These are phyloP conservation scores for Xenus cinereus DNA, from an alignment of 2,113 vertebrate species.

Conservation along the genomic window DNA sequence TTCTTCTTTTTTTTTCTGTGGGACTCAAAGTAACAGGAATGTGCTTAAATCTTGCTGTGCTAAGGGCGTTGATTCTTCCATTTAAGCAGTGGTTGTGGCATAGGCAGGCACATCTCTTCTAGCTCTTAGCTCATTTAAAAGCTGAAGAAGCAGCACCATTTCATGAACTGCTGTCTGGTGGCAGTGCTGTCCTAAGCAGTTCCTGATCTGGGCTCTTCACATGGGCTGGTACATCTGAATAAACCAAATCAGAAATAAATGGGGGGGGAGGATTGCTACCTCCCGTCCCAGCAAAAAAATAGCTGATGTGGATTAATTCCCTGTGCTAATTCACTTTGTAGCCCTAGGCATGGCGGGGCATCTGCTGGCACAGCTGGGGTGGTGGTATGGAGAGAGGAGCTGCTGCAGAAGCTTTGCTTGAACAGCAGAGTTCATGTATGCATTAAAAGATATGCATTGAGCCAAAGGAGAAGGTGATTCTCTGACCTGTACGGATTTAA, in stretches of 20 bases:
- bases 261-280: too few species aligned
- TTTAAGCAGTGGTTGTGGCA: neutral
- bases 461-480: neutral
- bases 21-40: neutral
- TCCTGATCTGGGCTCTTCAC: neutral
- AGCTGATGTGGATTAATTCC: neutral
- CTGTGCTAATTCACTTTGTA: neutral
- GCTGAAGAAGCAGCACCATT: neutral
- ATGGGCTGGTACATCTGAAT: rapidly evolving
- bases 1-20: too few species aligned
- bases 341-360: rapidly evolving
- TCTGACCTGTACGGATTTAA: neutral
- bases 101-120: neutral
- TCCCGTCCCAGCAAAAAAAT: neutral
- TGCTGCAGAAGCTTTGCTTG: neutral
- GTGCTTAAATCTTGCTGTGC: neutral
- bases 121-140: neutral
- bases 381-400: neutral
- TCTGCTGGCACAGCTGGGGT: neutral
- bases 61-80: neutral
- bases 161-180: neutral
- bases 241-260: neutral
- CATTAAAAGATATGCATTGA: neutral
- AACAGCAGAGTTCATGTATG: neutral
- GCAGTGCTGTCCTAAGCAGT: neutral